These are phyloP conservation scores for Mugil cephalus DNA, from an alignment of 2,113 vertebrate species.

Conservation along the genomic window DNA sequence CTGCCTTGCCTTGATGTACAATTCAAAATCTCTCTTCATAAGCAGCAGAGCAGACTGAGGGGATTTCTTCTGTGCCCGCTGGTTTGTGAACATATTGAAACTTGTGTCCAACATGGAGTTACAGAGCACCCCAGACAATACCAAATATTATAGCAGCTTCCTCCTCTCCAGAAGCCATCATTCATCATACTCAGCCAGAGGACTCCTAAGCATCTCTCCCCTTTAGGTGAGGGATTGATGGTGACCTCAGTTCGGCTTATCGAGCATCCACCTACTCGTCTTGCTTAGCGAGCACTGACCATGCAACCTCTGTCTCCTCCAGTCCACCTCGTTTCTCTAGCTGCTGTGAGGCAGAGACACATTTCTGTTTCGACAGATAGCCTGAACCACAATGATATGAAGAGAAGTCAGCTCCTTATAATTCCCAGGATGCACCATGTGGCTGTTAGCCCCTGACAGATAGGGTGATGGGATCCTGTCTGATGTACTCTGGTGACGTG, in stretches of 20 bases:
- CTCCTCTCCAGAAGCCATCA: slow-evolving; percentile 39
- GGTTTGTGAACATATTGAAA: slow-evolving; percentile 35
- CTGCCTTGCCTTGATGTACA: neutral
- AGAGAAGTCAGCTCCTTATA: slow-evolving; percentile 32
- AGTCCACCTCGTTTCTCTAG: slow-evolving; percentile 6
- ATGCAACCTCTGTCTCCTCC: slow-evolving; percentile 16
- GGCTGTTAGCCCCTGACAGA: slow-evolving; percentile 48
- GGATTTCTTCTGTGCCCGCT: neutral
- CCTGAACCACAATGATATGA: slow-evolving; percentile 17
- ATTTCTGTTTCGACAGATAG: slow-evolving; percentile 47
- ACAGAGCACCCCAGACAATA: slow-evolving; percentile 37
- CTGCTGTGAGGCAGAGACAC: slow-evolving; percentile 39
- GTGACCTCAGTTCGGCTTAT: slow-evolving; percentile 70
- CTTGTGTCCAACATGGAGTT: slow-evolving; percentile 32
- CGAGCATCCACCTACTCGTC: slow-evolving; percentile 51
- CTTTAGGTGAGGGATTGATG: slow-evolving; percentile 70
- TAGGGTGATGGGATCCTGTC: slow-evolving; percentile 15
- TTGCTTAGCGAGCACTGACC: slow-evolving; percentile 43
- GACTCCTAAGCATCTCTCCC: slow-evolving; percentile 46
- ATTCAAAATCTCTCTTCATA: neutral
- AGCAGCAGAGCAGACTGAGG: slow-evolving; percentile 4
- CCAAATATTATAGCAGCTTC: slow-evolving; percentile 64
- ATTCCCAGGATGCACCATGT: slow-evolving; percentile 31
- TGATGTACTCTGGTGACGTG: slow-evolving; percentile 35
- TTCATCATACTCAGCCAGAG: slow-evolving; percentile 66